Base-by-base conservation (phyloP, 2,888 invertebrate species). In the Spisula subtruncata region DNA sequence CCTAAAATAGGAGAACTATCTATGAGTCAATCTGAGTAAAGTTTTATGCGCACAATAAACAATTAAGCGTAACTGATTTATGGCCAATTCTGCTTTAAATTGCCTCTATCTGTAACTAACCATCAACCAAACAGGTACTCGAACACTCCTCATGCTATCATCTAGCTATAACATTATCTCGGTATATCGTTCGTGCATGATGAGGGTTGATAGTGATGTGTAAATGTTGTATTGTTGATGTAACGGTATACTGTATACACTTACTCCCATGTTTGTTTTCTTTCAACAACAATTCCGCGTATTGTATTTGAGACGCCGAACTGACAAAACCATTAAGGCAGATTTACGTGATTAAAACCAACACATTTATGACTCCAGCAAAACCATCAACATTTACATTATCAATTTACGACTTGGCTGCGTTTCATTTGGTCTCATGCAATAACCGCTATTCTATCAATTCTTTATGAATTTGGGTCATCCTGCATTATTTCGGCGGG, bases 121-220 rank as follows among this genome's bases (percentile, higher is more conserved):
- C 75, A 32, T 75, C 35, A 75, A 75, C 75, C 75, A 6, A 75
- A 41, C 12, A 32, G 29, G 32, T 29, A 32, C 2, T 32, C 4
- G 35, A 75, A 75, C 35, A 35, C 75, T 75, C 32, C 75, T 35
- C 29, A 35, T 32, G 75, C 32, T 75, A 75, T 35, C 75, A 75
- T 1, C 14, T 32, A 75, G 32, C 14, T 32, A 18, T 32, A 18
- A 32, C 4, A 75, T 75, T 75, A 75, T 75, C 29, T 75, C 75
- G 25, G 32, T 75, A 75, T 35, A 75, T 35, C 75, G 32, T 75
- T 75, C 32, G 75, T 75, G 75, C 75, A 75, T 75, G 75, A 75
- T 75, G 75, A 32, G 32, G 16, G 25, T 18, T 75, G 75, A 75
- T 75, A 75, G 35, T 75, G 75, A 75, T 35, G 75, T 75, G 75